Evolutionary conservation across 2,797 vertebrate species (phyloP), one percentile per base, ranked within the genome.

Genomic region (Eidolon dupreanum): DNA sequence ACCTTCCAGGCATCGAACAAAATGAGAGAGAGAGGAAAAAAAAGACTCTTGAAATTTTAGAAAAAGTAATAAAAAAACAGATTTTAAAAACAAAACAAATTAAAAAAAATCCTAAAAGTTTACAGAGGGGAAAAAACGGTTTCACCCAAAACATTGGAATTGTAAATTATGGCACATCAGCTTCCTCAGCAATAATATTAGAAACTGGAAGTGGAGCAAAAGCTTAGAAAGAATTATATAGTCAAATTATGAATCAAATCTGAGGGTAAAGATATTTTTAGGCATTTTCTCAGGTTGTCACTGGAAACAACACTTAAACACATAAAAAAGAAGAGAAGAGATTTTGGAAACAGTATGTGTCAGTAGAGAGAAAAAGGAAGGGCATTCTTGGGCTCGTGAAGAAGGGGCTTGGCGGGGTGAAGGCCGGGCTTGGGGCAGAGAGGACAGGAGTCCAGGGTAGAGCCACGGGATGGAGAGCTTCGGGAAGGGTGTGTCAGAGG

Each of bases 231-330:
- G 75, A 77, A 31, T 90, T 73, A 79, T 43, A 4, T 81, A 65
- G 49, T n/a, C 88, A 86, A 57, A 73, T 87, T 71, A 61, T 90
- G 53, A 81, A 55, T 81, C 57, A 81, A 7, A 49, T 95, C 66
- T 85, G 63, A 78, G 5, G 22, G 16, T 63, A 61, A 70, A 61
- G 61, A 24, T 78, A 57, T 53, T 63, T 57, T 87, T 87, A 91
- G 63, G 20, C 75, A 74, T 73, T 74, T 87, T 74, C 65, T 91
- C 49, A 91, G 49, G n/a, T 81, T 91, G 38, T 49, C 81, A 12
- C 46, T 79, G 20, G 41, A 57, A 63, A 81, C 65, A 38, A 57
- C 79, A 38, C 55, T 91, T 81, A n/a, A 71, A 31, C 81, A 74
- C 68, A 86, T 91, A 79, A 86, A 55, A 79, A 78, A 53, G 31